A percentile compares a stretch with the other conserved stretches of the same genome.
These are phyloP conservation scores for Trichoplusia ni DNA, from an alignment of 1,140 invertebrate genomes.

Conservation along the genomic window DNA sequence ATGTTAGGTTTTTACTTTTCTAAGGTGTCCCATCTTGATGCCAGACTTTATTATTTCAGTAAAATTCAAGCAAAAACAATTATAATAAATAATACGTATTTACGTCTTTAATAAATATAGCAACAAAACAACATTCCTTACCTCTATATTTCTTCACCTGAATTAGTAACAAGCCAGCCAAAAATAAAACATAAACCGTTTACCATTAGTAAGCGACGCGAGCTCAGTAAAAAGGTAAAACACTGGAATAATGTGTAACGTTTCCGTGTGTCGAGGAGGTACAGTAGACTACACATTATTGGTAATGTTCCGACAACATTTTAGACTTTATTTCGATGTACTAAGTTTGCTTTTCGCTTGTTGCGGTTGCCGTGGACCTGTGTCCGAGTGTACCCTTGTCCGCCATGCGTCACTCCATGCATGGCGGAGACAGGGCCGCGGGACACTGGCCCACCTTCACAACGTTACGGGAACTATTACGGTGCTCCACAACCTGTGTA, in stretches of 20 bases:
- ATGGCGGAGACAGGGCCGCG: background rate
- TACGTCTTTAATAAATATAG: no score
- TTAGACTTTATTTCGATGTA: no score
- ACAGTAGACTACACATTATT: no score
- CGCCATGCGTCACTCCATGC: slow-evolving; percentile 23
- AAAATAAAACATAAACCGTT: background rate
- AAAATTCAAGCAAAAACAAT: no score
- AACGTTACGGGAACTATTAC: background rate
- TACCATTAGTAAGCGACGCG: background rate
- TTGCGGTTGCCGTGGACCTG: background rate
- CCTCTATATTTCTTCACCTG: background rate
- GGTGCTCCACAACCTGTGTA: background rate
- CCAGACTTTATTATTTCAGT: no score
- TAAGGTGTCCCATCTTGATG: no score
- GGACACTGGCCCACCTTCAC: background rate
- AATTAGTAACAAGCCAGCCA: background rate
- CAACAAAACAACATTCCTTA: no score
- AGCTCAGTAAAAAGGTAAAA: slow-evolving; percentile 11
- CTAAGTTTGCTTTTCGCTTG: no score
- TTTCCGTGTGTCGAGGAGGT: slow-evolving; percentile 1
- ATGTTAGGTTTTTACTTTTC: no score
- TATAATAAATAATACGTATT: no score
- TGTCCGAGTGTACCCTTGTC: background rate
- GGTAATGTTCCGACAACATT: no score
- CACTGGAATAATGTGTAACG: slow-evolving; percentile 12